Percentiles rank a stretch among this genome's conserved stretches.
Conservation (phyloP, 1,140 invertebrate genomes). For the Liolophura sinensis region DNA sequence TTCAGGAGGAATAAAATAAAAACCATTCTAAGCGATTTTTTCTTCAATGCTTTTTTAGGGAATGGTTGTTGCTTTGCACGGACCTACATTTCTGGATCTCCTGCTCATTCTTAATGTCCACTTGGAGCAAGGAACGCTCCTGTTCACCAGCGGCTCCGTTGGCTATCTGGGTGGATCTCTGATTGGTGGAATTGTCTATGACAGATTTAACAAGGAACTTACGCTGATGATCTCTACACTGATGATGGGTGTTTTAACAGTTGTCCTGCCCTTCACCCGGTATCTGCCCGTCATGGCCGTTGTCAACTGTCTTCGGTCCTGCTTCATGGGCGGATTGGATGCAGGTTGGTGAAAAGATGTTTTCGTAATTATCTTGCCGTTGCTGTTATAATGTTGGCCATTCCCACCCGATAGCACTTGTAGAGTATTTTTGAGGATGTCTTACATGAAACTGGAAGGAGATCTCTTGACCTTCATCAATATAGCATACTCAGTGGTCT, state of each 20-base stretch:
- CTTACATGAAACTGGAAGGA: too few species aligned
- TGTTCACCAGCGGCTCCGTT: conserved; percentile 34
- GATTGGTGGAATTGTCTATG: conserved; percentile 35
- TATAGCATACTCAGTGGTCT: too few species aligned
- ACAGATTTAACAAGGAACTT: conserved; percentile 28
- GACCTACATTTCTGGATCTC: conserved; percentile 50
- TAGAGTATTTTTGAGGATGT: too few species aligned
- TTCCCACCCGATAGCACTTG: too few species aligned
- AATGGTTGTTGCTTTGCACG: conserved; percentile 45
- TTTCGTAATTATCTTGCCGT: too few species aligned
- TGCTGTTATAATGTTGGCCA: too few species aligned
- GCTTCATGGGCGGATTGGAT: conserved; percentile 47
- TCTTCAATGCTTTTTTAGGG: conserved; percentile 35
- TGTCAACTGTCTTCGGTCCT: conserved; percentile 30
- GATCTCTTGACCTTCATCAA: too few species aligned
- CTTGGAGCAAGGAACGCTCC: conserved; percentile 27
- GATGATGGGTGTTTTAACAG: conserved; percentile 23
- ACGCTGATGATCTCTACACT: conserved; percentile 25
- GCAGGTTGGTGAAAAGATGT: conserved; percentile 29
- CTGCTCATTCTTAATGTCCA: conserved; percentile 35
- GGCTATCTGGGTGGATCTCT: conserved; percentile 40
- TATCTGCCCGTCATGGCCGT: conserved; percentile 25
- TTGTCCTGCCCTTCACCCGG: conserved; percentile 30
- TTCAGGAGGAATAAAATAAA: too few species aligned
- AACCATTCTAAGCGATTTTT: too few species aligned